Base-by-base conservation (phyloP, 1,140 invertebrate genomes). In the Homalodisca vitripennis region DNA sequence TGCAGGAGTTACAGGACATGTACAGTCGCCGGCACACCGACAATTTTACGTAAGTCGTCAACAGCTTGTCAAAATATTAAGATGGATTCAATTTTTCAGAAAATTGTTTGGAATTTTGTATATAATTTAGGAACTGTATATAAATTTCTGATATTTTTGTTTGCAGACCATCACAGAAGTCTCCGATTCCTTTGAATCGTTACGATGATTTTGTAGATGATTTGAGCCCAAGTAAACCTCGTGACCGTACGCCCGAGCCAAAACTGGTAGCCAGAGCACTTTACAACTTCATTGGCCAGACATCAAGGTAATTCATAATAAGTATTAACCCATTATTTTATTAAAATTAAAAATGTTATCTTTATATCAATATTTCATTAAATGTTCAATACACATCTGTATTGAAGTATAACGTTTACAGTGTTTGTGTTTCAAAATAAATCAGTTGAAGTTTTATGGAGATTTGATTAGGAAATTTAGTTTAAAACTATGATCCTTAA, bases 211-310 rank as follows among this genome's bases (percentile, higher is more conserved):
- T 93, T 72, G 80, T 83, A 74, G 88, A 87, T 69, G 85, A 89
- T 75, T 76, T 79, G 24, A 79, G 80, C 32, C 80, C 80, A 17
- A 84, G 83, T 71, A 76, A 81, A 77, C 85, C 85, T 53, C 80
- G 84, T 74, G 84, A 85, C 73, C 79, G 82, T 72, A 86, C 85
- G 14, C 88, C 89, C 34, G 87, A 89, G 76, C 88, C 88, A 3
- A 85, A 89, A 74, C 82, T 92, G 30, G 87, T 93, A 3, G 95
- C 94, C 1, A 84, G 88, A 75, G 95, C 94, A 1, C 81, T 97
- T 41, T 98, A 93, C 79, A 94, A 92, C 76, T 98, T 98, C 80
- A 89, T 90, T 73, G 94, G 93, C 47, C 93, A 95, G 80, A 90
- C 92, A 30, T 82, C 88, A 34, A 83, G 82, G 84, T 84, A 77